Evolutionary conservation across 2,113 vertebrate genomes (phyloP).

Genomic region (Colaptes auratus): DNA sequence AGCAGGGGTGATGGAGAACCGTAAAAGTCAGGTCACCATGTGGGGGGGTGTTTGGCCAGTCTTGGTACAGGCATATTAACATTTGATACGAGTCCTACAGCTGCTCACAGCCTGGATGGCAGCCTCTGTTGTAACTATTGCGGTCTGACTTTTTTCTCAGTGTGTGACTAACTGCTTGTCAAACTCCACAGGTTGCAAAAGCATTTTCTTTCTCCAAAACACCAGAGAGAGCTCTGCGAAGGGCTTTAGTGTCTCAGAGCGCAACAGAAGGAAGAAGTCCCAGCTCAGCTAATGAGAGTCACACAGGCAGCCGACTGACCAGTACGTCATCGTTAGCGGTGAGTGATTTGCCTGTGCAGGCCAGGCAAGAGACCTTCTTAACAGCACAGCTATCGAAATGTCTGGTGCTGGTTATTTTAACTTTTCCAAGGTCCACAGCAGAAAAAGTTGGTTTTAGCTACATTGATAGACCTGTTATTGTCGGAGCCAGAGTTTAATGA

Average conservation of each 20-base stretch:
- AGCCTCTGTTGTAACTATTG: no score
- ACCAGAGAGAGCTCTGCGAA: slow-evolving; percentile 90
- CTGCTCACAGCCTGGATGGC: not conserved
- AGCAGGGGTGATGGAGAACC: not conserved
- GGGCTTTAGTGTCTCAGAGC: slow-evolving; percentile 86
- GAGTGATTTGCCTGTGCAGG: slow-evolving; percentile 57
- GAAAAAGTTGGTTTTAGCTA: not conserved
- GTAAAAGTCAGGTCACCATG: not conserved
- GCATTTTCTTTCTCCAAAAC: slow-evolving; percentile 98
- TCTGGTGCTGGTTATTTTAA: not conserved
- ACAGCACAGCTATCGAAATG: not conserved
- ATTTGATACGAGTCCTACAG: rapidly evolving
- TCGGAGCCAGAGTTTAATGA: not conserved
- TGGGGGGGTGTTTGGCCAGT: not conserved
- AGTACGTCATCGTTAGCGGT: slow-evolving; percentile 89
- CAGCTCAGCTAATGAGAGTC: slow-evolving; percentile 72
- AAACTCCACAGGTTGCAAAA: slow-evolving; percentile 86
- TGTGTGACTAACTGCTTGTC: slow-evolving; percentile 5
- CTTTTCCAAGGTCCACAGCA: not conserved
- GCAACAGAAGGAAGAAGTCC: slow-evolving; percentile 86
- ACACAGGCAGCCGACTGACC: slow-evolving; percentile 71
- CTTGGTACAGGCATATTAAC: not conserved
- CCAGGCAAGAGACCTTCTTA: not conserved
- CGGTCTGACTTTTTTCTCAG: no score
- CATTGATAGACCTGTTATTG: not conserved